Conservation (phyloP, 1,140 invertebrate species). For the Steinernema feltiae region DNA sequence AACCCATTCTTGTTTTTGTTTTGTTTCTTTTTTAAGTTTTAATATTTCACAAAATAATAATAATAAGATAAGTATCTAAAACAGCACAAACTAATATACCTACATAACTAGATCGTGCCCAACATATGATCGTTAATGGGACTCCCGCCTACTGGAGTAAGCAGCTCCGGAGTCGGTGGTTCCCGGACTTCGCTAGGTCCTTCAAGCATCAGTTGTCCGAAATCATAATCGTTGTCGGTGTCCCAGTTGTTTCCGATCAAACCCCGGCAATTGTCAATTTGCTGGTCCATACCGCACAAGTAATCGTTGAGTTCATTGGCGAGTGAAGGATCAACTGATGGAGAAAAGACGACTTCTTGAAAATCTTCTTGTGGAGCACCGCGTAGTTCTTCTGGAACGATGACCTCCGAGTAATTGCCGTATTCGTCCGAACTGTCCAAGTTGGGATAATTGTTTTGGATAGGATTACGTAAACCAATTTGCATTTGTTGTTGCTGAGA, state of each 20-base stretch:
- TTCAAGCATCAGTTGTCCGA: background rate
- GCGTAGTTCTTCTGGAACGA: background rate
- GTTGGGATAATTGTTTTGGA: background rate
- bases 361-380: no score
- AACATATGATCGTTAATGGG: background rate
- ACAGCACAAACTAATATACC: background rate
- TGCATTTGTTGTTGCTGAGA: background rate
- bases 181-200: conserved; percentile 7
- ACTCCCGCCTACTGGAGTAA: background rate
- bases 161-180: background rate
- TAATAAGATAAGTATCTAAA: background rate
- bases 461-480: background rate
- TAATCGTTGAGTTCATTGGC: background rate
- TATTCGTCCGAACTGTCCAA: background rate
- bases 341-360: background rate
- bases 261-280: conserved; percentile 2
- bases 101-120: background rate
- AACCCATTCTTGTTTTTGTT: background rate
- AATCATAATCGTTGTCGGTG: background rate
- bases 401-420: background rate
- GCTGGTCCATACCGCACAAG: background rate
- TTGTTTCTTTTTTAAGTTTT: background rate
- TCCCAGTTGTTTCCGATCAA: background rate
- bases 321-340: background rate
- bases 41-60: conserved; percentile 9